Evolutionary conservation across 1,140 invertebrate species (phyloP).

Genomic region (Pachyrhynchus sulphureomaculatus): DNA sequence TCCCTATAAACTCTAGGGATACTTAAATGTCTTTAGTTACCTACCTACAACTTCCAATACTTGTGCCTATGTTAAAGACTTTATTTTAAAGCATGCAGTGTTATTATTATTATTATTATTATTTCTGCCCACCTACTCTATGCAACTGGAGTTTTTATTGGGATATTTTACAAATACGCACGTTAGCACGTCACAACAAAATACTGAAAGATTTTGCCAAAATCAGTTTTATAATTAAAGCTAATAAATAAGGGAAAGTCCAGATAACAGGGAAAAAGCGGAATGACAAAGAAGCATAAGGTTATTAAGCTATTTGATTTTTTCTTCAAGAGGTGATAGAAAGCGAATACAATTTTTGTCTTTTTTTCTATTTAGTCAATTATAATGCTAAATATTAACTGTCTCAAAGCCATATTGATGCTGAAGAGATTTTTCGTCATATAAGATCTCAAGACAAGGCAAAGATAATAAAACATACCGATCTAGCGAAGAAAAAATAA

Average conservation of each 20-base stretch:
- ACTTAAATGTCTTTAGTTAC: constrained; percentile 18
- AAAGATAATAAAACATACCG: too few relatives aligned
- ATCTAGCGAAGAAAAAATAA: too few relatives aligned
- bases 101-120: constrained; percentile 21
- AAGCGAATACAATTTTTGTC: too few relatives aligned
- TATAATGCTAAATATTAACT: too few relatives aligned
- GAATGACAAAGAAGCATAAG: too few relatives aligned
- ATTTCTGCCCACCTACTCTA: constrained; percentile 26
- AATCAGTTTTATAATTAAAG: background rate
- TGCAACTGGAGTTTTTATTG: constrained; percentile 26
- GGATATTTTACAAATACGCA: constrained; percentile 33
- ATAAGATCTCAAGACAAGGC: too few relatives aligned
- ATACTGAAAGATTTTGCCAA: constrained; percentile 25
- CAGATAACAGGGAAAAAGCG: background rate
- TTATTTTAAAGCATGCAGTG: constrained; percentile 27
- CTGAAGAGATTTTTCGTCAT: too few relatives aligned
- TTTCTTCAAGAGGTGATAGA: too few relatives aligned
- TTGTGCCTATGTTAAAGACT: constrained; percentile 4
- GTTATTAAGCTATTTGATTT: too few relatives aligned
- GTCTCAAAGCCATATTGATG: too few relatives aligned
- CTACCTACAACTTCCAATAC: constrained; percentile 14
- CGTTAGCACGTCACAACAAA: constrained; percentile 46
- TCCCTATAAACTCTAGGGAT: constrained; percentile 5
- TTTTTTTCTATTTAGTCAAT: too few relatives aligned
- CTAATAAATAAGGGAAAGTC: background rate